Base-by-base conservation (phyloP, 2,113 vertebrate genomes). In the Limanda limanda region DNA sequence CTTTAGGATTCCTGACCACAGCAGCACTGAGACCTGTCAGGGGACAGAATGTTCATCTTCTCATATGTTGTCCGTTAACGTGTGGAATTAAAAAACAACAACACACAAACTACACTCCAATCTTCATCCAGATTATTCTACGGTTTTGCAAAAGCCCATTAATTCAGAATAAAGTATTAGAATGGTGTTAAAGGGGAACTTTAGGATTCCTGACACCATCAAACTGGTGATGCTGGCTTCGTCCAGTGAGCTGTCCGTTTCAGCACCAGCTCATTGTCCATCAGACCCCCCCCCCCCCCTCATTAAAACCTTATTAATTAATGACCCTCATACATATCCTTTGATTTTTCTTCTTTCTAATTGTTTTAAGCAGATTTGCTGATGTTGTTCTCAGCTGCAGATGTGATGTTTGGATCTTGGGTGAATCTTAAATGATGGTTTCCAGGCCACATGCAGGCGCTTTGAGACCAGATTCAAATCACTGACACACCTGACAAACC, bases 251-350 rank as follows among this genome's bases (percentile, higher is more conserved):
- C 86, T 85, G 70, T 89, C 74, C 66, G 6, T 82, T 92, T 90
- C 89, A 91, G 89, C 89, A 91, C 86, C 72, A 14, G 37, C 74
- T 51, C 80, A 57, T 8, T 68, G 82, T 40, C 66, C 87, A 68
- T 52, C 76, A 69, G 35, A 7, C 27, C 4, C 27, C 65, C 47
- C 13, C 27, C 61, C 8, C 37, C 25, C 25, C 25, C 4, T 25
- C 27, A 1, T 31, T 42, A 54, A n/a, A 15, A 25, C 12, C 66
- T 5, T 20, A 51, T 18, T 18, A 51, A 51, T 31, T 7, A 31
- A 51, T 11, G 18, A 20, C 12, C 9, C 9, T 48, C 20, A 23
- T 14, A 24, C 12, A 20, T 10, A 2, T 11, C 25, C 9, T 31
- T 35, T 42, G 65, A 12, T 18, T 17, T 18, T 18, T 18, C 31